Conservation (phyloP, 2,888 invertebrate genomes). For the Entomobrya multifasciata region DNA sequence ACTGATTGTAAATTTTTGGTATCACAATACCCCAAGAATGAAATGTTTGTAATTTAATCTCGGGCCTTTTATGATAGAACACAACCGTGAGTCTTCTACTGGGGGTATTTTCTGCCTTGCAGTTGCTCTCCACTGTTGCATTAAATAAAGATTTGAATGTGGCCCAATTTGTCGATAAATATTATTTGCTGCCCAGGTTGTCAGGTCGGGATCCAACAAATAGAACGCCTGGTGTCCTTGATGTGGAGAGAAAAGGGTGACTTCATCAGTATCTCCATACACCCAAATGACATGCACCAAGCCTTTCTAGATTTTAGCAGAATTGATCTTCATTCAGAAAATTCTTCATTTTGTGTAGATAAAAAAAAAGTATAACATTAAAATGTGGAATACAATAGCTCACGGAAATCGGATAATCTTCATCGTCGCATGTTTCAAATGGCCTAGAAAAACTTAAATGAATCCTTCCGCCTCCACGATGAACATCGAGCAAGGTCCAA, state of each 20-base stretch:
- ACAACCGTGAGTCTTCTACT: slow-evolving; percentile 28
- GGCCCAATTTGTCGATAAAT: slow-evolving; percentile 15
- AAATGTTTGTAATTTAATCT: slow-evolving; percentile 15
- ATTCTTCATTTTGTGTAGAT: too few species aligned
- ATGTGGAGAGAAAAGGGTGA: slow-evolving; percentile 42
- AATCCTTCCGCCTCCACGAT: not conserved
- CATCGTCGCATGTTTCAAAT: slow-evolving; percentile 55
- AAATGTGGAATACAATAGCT: not conserved
- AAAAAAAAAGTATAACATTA: too few species aligned
- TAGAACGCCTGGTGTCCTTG: slow-evolving; percentile 28
- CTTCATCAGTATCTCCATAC: slow-evolving; percentile 48
- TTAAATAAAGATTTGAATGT: slow-evolving; percentile 11
- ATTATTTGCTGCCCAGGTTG: not conserved
- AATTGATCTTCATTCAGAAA: too few species aligned
- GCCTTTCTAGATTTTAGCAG: slow-evolving; percentile 1
- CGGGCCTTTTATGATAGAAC: slow-evolving; percentile 50
- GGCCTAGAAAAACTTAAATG: slow-evolving; percentile 40
- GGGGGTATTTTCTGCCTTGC: slow-evolving; percentile 21
- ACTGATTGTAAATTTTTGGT: not conserved
- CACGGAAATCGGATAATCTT: slow-evolving; percentile 34
- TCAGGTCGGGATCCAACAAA: slow-evolving; percentile 42
- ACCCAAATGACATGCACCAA: slow-evolving; percentile 65
- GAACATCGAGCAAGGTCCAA: slow-evolving; percentile 14
- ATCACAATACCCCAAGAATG: slow-evolving; percentile 51
- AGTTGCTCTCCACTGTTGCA: slow-evolving; percentile 51